Evolutionary conservation across 2,888 invertebrate species (phyloP).

Genomic region (Neuroscelio doddi): DNA sequence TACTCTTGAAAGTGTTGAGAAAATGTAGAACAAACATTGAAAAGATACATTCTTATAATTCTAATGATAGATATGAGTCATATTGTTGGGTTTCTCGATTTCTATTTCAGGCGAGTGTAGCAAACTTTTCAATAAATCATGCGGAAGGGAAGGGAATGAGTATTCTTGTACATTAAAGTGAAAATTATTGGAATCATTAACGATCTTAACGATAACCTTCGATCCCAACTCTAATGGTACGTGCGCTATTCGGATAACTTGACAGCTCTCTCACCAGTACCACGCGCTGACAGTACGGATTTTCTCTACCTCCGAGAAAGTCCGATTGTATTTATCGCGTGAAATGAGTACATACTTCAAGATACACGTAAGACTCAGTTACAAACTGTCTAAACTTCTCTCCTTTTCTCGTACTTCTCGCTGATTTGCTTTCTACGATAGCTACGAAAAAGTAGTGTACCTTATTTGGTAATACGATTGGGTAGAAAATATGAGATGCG

Average conservation of each 20-base stretch:
- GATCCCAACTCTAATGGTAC: slow-evolving; percentile 49
- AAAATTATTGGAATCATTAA: slow-evolving; percentile 59
- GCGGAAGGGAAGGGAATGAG: slow-evolving; percentile 30
- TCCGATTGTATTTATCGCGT: slow-evolving; percentile 47
- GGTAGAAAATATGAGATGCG: slow-evolving; percentile 6
- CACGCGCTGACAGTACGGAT: slow-evolving; percentile 39
- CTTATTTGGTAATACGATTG: slow-evolving; percentile 33
- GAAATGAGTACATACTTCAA: slow-evolving; percentile 38
- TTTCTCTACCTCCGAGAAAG: slow-evolving; percentile 44
- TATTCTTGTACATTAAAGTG: slow-evolving; percentile 38
- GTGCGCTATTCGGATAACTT: slow-evolving; percentile 30
- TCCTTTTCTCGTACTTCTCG: not conserved
- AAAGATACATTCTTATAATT: not conserved
- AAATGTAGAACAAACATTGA: not conserved
- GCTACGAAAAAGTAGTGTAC: slow-evolving; percentile 21
- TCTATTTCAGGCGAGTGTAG: not conserved
- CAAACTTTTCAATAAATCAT: slow-evolving; percentile 16
- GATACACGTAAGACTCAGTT: slow-evolving; percentile 10
- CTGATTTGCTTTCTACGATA: slow-evolving; percentile 47
- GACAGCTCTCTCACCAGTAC: slow-evolving; percentile 38
- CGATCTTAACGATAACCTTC: slow-evolving; percentile 57
- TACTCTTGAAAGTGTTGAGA: not conserved
- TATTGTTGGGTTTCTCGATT: not conserved
- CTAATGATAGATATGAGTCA: not conserved
- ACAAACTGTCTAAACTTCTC: slow-evolving; percentile 16